These are phyloP conservation scores for Drosophila micromelanica DNA, from an alignment of 1,140 invertebrate species.

Conservation along the genomic window DNA sequence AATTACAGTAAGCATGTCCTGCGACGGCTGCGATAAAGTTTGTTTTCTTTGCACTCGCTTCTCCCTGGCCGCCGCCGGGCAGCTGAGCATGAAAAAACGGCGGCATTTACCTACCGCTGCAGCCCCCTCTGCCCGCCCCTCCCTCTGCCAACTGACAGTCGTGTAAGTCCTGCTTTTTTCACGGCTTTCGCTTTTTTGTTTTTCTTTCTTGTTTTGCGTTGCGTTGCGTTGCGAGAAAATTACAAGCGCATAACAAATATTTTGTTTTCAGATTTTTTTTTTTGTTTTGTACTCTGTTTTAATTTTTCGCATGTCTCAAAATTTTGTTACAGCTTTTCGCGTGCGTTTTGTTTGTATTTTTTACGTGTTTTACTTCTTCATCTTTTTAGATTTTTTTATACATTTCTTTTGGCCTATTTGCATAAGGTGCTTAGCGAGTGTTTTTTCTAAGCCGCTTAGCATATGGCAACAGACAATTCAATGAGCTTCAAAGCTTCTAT, in stretches of 20 bases:
- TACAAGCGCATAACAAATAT: slow-evolving; percentile 82
- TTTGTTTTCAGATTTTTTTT: slow-evolving; percentile 74
- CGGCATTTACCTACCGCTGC: slow-evolving; percentile 45
- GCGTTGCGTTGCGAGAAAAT: slow-evolving; percentile 57
- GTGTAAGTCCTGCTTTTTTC: slow-evolving; percentile 41
- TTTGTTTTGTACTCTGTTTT: slow-evolving; percentile 1
- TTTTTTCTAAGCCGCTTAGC: slow-evolving; percentile 72
- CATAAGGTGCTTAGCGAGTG: slow-evolving; percentile 69
- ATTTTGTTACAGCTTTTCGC: slow-evolving; percentile 38
- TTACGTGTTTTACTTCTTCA: slow-evolving; percentile 17
- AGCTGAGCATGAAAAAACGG: slow-evolving; percentile 65
- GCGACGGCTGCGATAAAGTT: slow-evolving; percentile 69
- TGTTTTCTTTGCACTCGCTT: slow-evolving; percentile 46
- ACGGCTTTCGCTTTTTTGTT: slow-evolving; percentile 51
- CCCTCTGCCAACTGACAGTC: not conserved
- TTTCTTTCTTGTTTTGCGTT: slow-evolving; percentile 7
- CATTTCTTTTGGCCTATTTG: slow-evolving; percentile 56
- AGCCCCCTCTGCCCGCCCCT: slow-evolving; percentile 4
- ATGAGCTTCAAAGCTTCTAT: slow-evolving; percentile 1
- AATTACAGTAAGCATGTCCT: slow-evolving; percentile 59
- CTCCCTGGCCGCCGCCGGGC: slow-evolving; percentile 36
- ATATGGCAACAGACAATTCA: slow-evolving; percentile 38
- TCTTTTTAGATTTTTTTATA: slow-evolving; percentile 15
- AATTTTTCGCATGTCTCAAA: slow-evolving; percentile 9
- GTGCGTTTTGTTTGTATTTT: slow-evolving; percentile 32